A percentile compares a stretch with the other conserved stretches of the same genome.
Evolutionary conservation across 1,140 invertebrate genomes (phyloP).

Genomic region (Cydia strobilella): DNA sequence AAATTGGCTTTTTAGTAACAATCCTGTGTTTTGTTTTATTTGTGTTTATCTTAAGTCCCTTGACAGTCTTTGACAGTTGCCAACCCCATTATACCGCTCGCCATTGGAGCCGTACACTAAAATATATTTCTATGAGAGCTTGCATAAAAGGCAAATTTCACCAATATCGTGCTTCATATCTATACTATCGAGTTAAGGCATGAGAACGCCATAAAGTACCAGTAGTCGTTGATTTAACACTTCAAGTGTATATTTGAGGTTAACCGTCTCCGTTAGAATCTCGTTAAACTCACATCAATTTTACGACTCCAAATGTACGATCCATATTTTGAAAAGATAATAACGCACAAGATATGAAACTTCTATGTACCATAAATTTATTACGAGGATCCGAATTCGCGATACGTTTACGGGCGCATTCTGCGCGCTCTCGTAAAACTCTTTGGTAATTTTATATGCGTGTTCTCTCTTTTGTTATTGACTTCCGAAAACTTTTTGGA

Average conservation of each 20-base stretch:
- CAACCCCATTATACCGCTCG: too few relatives aligned
- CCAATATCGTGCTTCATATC: not conserved
- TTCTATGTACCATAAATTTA: conserved; percentile 10
- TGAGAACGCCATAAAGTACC: not conserved
- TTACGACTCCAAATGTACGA: conserved; percentile 30
- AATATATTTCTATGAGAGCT: not conserved
- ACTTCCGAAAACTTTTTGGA: not conserved
- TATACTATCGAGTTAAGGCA: not conserved
- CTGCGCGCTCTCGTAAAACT: conserved; percentile 26
- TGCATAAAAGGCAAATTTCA: not conserved
- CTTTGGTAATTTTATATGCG: conserved; percentile 24
- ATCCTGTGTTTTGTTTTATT: too few relatives aligned
- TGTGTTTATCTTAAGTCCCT: too few relatives aligned
- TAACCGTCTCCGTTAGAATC: conserved; percentile 25
- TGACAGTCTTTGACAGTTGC: too few relatives aligned
- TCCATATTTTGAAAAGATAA: conserved; percentile 36
- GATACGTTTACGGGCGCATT: conserved; percentile 16
- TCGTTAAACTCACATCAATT: conserved; percentile 34
- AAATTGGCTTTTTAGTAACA: too few relatives aligned
- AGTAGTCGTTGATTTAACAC: conserved; percentile 8
- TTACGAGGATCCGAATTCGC: not conserved
- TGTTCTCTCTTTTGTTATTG: not conserved
- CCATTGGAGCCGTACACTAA: too few relatives aligned
- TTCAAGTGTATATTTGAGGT: conserved; percentile 1
- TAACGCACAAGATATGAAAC: conserved; percentile 30